Base-by-base conservation (phyloP, 37 sponge, comb jelly and placozoan species). In the Ianthella basta region DNA sequence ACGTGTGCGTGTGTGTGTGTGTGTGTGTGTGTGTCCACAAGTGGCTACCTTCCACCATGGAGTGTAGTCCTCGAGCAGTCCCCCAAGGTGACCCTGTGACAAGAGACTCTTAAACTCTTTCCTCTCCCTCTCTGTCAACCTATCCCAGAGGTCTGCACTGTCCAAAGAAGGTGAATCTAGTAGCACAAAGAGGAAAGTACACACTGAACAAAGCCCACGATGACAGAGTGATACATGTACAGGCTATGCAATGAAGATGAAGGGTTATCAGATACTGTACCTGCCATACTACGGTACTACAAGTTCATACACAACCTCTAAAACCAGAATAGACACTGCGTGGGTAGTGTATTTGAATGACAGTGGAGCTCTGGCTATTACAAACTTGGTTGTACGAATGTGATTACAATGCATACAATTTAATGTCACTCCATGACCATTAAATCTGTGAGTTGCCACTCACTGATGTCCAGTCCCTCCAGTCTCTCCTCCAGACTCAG, bases 31-130 rank as follows among this genome's bases (percentile, higher is more conserved):
- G 59, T 19, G 19, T 19, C 15, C 3, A 73, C n/a, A 72, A 6
- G 25, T 8, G 59, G 87, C 72, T 66, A 86, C 90, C 89, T 89
- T 63, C 94, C 94, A 93, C 94, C 94, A 93, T 24, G 94, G 94
- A 33, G 82, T 72, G 78, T 81, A 56, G 13, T 41, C 23, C 2
- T 39, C 35, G 10, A 93, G 55, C 23, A 90, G 85, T 41, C 65
- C 36, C 15, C 80, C 79, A 23, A 85, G 14, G 6, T 67, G 27
- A 23, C 94, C 94, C 61, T 57, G 44, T 16, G 32, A 27, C 14
- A 87, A 34, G 44, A 84, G 18, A 33, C 44, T 23, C 67, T 91
- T 56, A 41, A 93, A 93, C 61, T 93, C 88, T 61, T 56, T 60
- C 81, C 78, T 72, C 82, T 93, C 94, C 37, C 66, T 50, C 0